phyloP scores from a whole-genome alignment of 2,797 vertebrate genomes.

The Pangasius mekongensis region DNA sequence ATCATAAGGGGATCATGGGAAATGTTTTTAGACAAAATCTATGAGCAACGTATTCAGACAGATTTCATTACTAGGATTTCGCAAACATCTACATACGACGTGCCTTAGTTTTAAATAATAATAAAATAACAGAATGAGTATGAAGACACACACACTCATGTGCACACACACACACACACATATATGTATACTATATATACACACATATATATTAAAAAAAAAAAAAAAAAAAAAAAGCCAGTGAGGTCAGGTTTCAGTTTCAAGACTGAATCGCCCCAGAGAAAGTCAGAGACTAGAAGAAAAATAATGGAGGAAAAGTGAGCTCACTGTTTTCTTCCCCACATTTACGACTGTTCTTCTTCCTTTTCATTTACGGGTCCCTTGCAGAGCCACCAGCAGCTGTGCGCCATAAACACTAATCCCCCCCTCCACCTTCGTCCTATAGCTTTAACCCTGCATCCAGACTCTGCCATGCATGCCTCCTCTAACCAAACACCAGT shows the following conservation, averaged over 20 bases:
- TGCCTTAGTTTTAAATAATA: slow-evolving; percentile 5
- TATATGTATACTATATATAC: neutral
- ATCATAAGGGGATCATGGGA: slow-evolving; percentile 17
- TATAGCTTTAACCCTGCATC: slow-evolving; percentile 67
- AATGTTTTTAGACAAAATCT: neutral
- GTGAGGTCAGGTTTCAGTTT: slow-evolving; percentile 14
- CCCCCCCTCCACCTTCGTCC: slow-evolving; percentile 79
- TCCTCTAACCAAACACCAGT: slow-evolving; percentile 74
- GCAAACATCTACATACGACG: neutral
- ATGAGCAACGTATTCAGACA: slow-evolving; percentile 8
- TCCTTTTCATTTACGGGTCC: slow-evolving; percentile 80
- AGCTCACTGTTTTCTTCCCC: slow-evolving; percentile 70
- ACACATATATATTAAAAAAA: neutral
- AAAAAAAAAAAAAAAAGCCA: neutral
- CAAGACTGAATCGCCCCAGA: neutral
- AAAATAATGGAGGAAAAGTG: slow-evolving; percentile 56
- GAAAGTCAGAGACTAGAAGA: slow-evolving; percentile 14
- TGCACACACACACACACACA: neutral
- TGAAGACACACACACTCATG: neutral
- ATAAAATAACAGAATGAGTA: neutral
- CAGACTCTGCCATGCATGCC: slow-evolving; percentile 53
- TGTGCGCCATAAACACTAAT: slow-evolving; percentile 90
- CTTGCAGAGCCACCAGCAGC: slow-evolving; percentile 88
- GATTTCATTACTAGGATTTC: slow-evolving; percentile 10
- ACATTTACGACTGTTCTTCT: slow-evolving; percentile 80